A percentile compares a stretch with the other conserved stretches of the same genome.
These are phyloP conservation scores for Hipposideros armiger DNA, from an alignment of 2,113 vertebrate genomes.

Conservation along the genomic window DNA sequence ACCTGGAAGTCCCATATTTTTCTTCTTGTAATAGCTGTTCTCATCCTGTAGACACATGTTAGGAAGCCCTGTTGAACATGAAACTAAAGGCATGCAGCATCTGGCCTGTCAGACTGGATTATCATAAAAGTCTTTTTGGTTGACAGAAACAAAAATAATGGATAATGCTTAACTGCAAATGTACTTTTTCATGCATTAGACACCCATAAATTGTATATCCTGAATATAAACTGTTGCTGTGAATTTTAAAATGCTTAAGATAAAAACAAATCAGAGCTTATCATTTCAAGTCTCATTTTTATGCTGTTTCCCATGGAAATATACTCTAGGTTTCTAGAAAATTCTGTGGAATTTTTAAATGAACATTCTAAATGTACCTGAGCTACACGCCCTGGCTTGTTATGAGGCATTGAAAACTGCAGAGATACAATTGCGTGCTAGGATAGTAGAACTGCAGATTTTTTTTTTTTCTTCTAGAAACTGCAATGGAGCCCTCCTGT, in stretches of 20 bases:
- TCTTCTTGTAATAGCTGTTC: neutral
- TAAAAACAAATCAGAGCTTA: slow-evolving; percentile 35
- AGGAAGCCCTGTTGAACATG: neutral
- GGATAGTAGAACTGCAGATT: neutral
- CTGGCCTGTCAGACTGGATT: neutral
- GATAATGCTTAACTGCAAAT: neutral
- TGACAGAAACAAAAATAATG: slow-evolving; percentile 46
- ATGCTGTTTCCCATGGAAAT: neutral
- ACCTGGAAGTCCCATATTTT: neutral
- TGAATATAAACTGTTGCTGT: neutral
- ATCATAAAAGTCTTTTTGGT: neutral
- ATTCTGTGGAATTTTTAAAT: neutral
- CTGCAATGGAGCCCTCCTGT: slow-evolving; percentile 47
- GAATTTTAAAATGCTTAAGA: neutral
- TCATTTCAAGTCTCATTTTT: slow-evolving; percentile 42
- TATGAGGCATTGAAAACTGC: neutral
- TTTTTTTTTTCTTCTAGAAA: neutral
- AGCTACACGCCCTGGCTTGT: neutral
- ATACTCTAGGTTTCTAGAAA: neutral
- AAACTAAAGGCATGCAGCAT: neutral
- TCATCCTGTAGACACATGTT: neutral
- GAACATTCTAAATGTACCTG: neutral
- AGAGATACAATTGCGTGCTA: neutral
- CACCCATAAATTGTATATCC: neutral
- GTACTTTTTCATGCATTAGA: neutral